phyloP scores from a whole-genome alignment of 1,140 invertebrate species.

The Alviniconcha marisindica region DNA sequence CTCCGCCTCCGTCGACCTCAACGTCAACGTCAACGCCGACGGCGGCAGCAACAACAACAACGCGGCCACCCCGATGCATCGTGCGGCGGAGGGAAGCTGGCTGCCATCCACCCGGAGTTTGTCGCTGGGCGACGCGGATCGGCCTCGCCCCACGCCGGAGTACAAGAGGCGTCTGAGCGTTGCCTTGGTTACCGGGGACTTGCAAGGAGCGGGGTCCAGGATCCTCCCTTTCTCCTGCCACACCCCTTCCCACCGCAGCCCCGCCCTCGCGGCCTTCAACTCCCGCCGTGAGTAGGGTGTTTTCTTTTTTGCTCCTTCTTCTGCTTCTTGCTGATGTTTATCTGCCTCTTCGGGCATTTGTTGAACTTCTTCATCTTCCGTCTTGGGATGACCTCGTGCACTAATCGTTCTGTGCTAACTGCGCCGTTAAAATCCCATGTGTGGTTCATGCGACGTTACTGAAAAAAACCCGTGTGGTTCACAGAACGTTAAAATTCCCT shows the following conservation, averaged over 20 bases:
- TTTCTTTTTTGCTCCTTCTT: neutral
- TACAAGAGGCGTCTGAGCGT: constrained; percentile 15
- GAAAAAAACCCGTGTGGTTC: no score
- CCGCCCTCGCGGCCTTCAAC: neutral
- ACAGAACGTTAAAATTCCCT: no score
- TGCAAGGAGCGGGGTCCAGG: neutral
- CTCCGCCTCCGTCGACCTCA: neutral
- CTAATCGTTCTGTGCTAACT: no score
- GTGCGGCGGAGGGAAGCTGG: neutral
- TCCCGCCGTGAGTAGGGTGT: neutral
- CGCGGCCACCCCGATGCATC: neutral
- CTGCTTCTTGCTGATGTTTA: neutral
- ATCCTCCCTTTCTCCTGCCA: neutral
- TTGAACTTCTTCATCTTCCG: no score
- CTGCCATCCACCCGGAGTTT: neutral
- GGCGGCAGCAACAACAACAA: neutral
- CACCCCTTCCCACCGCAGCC: neutral
- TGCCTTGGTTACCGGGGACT: neutral
- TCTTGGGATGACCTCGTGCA: no score
- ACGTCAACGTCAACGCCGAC: constrained; percentile 1
- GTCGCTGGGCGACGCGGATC: neutral
- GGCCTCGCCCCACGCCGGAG: neutral
- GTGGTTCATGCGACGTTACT: no score
- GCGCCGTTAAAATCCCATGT: no score
- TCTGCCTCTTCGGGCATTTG: no score